These are phyloP conservation scores for Emydocephalus ijimae DNA, from an alignment of 2,113 vertebrate species.

Conservation along the genomic window DNA sequence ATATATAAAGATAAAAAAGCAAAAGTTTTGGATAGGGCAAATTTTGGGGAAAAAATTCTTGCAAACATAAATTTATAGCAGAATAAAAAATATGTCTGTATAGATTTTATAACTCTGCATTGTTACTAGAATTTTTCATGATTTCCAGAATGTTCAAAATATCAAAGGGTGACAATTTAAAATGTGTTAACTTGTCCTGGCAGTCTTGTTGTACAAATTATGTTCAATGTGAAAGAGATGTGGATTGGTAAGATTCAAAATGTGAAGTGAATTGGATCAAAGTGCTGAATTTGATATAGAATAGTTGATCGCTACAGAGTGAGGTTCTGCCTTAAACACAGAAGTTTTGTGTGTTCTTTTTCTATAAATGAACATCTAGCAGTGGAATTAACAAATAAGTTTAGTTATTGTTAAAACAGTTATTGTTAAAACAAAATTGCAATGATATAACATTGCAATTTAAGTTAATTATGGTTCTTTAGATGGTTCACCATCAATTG, in stretches of 20 bases:
- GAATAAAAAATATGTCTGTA: neutral
- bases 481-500: neutral
- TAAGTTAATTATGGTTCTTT: neutral
- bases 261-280: neutral
- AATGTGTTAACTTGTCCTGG: neutral
- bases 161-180: neutral
- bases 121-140: neutral
- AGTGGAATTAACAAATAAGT: neutral
- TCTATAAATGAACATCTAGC: neutral
- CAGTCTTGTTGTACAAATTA: neutral
- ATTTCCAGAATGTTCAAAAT: neutral
- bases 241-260: neutral
- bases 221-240: neutral
- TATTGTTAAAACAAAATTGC: neutral
- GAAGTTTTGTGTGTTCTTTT: neutral
- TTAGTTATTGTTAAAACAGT: neutral
- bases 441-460: neutral
- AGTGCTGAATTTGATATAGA: neutral
- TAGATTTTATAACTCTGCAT: neutral
- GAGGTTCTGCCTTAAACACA: neutral
- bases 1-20: constrained; percentile 27
- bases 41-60: neutral
- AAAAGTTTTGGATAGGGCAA: neutral
- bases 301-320: neutral
- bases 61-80: neutral